A percentile compares a stretch with the other conserved stretches of the same genome.
These are phyloP conservation scores for Littorina saxatilis DNA, from an alignment of 1,140 invertebrate genomes.

Conservation along the genomic window DNA sequence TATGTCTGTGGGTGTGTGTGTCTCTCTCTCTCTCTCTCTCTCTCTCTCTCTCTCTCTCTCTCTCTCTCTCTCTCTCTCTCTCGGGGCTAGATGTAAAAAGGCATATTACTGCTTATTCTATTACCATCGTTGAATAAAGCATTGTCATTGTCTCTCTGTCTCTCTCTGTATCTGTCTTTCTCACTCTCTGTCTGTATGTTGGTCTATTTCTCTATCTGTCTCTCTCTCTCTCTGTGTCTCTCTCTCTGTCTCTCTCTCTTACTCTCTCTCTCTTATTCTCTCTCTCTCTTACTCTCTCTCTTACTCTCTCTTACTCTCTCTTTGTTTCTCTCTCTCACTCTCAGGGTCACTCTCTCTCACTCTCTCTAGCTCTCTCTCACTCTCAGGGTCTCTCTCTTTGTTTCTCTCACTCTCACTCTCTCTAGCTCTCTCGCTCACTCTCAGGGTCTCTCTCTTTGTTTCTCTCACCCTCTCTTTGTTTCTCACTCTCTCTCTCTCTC, in stretches of 20 bases:
- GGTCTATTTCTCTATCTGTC: constrained; percentile 2
- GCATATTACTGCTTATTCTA: not conserved
- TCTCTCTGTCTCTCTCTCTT: not conserved
- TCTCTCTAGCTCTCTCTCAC: constrained; percentile 24
- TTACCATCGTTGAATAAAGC: not conserved
- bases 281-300: not conserved
- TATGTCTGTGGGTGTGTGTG: too few relatives aligned
- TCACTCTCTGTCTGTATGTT: not conserved
- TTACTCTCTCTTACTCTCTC: not conserved
- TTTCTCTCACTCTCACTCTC: not conserved
- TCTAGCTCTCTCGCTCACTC: not conserved
- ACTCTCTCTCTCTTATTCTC: not conserved
- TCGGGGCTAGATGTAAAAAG: too few relatives aligned
- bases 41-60: constrained; percentile 32
- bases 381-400: constrained; percentile 1
- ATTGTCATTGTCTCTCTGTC: too few relatives aligned
- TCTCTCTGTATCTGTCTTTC: not conserved
- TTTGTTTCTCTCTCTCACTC: not conserved
- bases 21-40: constrained; percentile 18
- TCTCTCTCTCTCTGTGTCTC: not conserved
- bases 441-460: not conserved
- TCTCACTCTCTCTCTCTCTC: constrained; percentile 1
- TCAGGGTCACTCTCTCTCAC: not conserved
- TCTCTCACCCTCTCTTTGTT: too few relatives aligned
- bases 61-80: too few relatives aligned